A percentile compares a stretch with the other conserved stretches of the same genome.
phyloP scores from a whole-genome alignment of 1,140 invertebrate genomes.

The Nilaparvata lugens region DNA sequence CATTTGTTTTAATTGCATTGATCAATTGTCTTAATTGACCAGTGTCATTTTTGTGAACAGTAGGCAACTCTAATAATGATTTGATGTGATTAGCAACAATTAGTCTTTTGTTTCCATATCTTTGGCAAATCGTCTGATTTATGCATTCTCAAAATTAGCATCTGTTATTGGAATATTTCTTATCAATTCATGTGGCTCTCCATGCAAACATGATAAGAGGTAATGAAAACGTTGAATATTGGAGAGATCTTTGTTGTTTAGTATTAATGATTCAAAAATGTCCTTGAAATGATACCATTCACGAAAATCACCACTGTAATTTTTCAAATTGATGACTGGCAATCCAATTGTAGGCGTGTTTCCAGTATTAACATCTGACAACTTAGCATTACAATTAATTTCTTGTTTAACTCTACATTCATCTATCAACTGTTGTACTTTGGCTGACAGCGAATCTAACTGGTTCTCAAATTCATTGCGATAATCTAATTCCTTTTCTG shows the following conservation, averaged over 20 bases:
- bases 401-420: background rate
- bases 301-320: background rate
- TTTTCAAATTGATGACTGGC: background rate
- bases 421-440: background rate
- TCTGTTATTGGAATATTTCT: background rate
- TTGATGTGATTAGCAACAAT: slow-evolving; percentile 11
- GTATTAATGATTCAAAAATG: background rate
- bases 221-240: slow-evolving; percentile 4
- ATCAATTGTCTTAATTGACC: background rate
- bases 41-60: background rate
- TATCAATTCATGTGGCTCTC: background rate
- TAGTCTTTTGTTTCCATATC: slow-evolving; percentile 13
- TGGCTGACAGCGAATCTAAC: background rate
- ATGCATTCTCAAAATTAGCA: slow-evolving; percentile 1
- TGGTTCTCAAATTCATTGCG: background rate
- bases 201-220: slow-evolving; percentile 7
- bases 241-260: slow-evolving; percentile 10
- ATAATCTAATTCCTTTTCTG: background rate
- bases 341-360: background rate
- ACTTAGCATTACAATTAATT: background rate
- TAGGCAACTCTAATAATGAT: slow-evolving; percentile 12
- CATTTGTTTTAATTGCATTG: background rate
- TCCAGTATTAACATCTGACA: background rate
- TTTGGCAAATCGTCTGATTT: slow-evolving; percentile 5
- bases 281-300: background rate